A percentile compares a stretch with the other conserved stretches of the same genome.
Evolutionary conservation across 2,113 vertebrate genomes (phyloP).

Genomic region (Verasper variegatus): DNA sequence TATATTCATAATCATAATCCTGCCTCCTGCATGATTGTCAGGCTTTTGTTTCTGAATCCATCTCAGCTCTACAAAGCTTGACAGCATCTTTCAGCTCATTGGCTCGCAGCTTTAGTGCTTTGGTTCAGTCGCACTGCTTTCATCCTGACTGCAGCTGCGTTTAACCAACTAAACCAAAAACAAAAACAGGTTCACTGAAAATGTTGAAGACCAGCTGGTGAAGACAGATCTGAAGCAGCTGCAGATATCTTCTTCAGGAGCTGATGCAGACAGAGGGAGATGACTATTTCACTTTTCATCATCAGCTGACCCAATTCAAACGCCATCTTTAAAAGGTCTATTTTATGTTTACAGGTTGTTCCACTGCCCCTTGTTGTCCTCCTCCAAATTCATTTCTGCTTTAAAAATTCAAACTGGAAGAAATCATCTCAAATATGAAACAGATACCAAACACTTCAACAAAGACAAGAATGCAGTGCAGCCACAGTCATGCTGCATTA

Average conservation of each 20-base stretch:
- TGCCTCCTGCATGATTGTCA: not conserved
- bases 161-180: not conserved
- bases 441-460: slow-evolving; percentile 4
- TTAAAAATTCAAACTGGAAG: not conserved
- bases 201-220: not conserved
- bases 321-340: not conserved
- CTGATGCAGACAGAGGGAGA: not conserved
- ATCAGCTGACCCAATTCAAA: not conserved
- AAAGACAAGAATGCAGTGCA: slow-evolving; percentile 10
- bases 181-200: not conserved
- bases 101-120: not conserved
- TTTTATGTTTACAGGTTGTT: not conserved
- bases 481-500: slow-evolving; percentile 29
- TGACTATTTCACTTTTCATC: not conserved
- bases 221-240: not conserved
- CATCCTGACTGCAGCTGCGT: not conserved
- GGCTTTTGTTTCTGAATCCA: not conserved
- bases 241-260: not conserved
- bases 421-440: slow-evolving; percentile 9
- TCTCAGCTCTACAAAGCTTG: not conserved
- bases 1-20: not conserved
- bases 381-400: not conserved
- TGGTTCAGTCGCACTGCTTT: not conserved
- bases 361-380: not conserved
- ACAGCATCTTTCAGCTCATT: not conserved